Conservation (phyloP, 1,140 invertebrate species). For the Liolophura sinensis region DNA sequence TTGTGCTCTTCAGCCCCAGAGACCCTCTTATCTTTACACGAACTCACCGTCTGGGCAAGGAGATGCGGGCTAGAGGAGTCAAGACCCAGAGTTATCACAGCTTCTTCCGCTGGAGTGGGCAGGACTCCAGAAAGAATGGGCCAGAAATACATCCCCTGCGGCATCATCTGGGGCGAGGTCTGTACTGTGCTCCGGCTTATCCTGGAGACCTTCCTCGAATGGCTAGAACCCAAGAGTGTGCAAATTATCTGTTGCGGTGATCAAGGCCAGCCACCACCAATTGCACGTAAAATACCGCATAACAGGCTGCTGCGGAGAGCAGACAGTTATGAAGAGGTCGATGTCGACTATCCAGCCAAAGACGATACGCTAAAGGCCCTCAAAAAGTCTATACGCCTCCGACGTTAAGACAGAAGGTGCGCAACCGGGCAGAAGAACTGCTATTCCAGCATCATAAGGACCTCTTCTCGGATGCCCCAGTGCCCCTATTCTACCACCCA, state of each 20-base stretch:
- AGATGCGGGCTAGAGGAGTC: constrained; percentile 1
- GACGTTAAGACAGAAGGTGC: neutral
- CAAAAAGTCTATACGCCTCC: neutral
- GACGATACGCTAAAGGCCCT: no score
- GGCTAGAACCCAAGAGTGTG: constrained; percentile 5
- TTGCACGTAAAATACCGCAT: constrained; percentile 3
- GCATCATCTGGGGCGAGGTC: constrained; percentile 5
- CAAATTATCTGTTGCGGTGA: constrained; percentile 15
- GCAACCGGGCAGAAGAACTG: constrained; percentile 5
- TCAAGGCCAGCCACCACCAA: constrained; percentile 13
- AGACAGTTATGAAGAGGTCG: no score
- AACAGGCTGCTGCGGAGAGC: neutral
- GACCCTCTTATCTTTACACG: neutral
- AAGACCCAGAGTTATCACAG: constrained; percentile 14
- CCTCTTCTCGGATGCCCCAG: neutral
- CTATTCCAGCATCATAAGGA: constrained; percentile 10
- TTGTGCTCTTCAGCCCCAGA: no score
- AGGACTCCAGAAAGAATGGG: constrained; percentile 13
- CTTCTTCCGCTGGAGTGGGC: constrained; percentile 16
- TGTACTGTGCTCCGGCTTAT: constrained; percentile 7
- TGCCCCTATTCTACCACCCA: constrained; percentile 12
- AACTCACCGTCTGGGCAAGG: constrained; percentile 8
- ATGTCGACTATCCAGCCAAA: no score
- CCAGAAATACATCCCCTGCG: constrained; percentile 11
- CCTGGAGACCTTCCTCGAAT: constrained; percentile 15